phyloP scores from a whole-genome alignment of 2,113 vertebrate species.

The Actenoides hombroni region DNA sequence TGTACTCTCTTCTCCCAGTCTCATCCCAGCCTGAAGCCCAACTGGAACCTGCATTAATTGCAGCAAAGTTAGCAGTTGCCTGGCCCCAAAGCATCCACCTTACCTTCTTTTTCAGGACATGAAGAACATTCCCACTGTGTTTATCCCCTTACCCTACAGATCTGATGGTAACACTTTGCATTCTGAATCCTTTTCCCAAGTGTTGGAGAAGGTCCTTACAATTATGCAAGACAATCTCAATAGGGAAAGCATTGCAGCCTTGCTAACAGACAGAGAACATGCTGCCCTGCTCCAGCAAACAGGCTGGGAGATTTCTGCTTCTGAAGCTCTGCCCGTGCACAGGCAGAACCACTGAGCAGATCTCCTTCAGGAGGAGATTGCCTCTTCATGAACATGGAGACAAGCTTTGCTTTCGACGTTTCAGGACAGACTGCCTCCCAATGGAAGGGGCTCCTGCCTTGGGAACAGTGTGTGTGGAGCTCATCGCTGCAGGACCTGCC shows the following conservation, averaged over 20 bases:
- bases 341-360: background rate
- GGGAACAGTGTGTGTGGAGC: background rate
- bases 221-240: background rate
- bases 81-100: background rate
- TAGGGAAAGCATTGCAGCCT: background rate
- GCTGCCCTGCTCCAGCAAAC: background rate
- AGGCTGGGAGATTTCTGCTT: background rate
- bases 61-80: background rate
- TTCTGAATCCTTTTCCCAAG: background rate
- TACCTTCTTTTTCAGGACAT: background rate
- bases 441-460: background rate
- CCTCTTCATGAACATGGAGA: background rate
- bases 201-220: background rate
- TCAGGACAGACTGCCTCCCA: background rate
- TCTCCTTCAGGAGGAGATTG: background rate
- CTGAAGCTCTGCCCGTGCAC: background rate
- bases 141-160: background rate
- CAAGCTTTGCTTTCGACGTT: background rate
- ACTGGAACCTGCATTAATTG: background rate
- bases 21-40: background rate
- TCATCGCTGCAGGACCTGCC: background rate
- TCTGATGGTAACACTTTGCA: background rate
- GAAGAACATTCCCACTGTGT: background rate
- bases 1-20: background rate
- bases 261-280: background rate